Evolutionary conservation across 1,140 invertebrate species (phyloP).

Genomic region (Lepidurus couesii): DNA sequence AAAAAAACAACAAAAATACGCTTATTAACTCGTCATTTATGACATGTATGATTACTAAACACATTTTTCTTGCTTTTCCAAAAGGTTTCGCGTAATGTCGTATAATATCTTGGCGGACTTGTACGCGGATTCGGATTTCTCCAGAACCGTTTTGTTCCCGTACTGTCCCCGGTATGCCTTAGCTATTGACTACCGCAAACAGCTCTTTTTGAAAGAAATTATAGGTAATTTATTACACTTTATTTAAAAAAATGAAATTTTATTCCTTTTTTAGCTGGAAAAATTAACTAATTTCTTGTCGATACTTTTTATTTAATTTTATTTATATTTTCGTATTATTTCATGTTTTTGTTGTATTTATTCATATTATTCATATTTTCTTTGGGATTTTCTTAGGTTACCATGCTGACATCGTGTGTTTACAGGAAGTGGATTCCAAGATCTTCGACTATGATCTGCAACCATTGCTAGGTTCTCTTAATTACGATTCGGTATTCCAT

Average conservation of each 20-base stretch:
- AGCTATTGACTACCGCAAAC: slow-evolving; percentile 76
- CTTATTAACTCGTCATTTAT: background rate
- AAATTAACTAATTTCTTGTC: background rate
- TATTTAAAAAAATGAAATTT: slow-evolving; percentile 11
- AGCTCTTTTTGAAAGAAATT: slow-evolving; percentile 75
- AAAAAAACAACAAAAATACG: slow-evolving; percentile 30
- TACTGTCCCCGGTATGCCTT: slow-evolving; percentile 74
- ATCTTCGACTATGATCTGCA: slow-evolving; percentile 66
- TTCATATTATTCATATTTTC: slow-evolving; percentile 27
- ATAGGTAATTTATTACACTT: slow-evolving; percentile 51
- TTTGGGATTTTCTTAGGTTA: slow-evolving; percentile 56
- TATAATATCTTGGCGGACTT: slow-evolving; percentile 86
- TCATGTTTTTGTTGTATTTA: no score
- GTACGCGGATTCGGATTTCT: slow-evolving; percentile 75
- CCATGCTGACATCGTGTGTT: slow-evolving; percentile 79
- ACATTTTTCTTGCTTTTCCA: slow-evolving; percentile 41
- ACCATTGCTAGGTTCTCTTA: slow-evolving; percentile 52
- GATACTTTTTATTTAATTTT: background rate
- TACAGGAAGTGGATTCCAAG: slow-evolving; percentile 86
- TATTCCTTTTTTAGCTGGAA: background rate
- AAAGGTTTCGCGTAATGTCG: slow-evolving; percentile 70
- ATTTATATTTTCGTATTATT: background rate
- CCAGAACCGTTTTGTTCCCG: slow-evolving; percentile 63
- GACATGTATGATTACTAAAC: background rate
- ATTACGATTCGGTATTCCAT: slow-evolving; percentile 57